A percentile compares a stretch with the other conserved stretches of the same genome.
Evolutionary conservation across 2,888 invertebrate genomes (phyloP).

Genomic region (Drosophila demipolita): DNA sequence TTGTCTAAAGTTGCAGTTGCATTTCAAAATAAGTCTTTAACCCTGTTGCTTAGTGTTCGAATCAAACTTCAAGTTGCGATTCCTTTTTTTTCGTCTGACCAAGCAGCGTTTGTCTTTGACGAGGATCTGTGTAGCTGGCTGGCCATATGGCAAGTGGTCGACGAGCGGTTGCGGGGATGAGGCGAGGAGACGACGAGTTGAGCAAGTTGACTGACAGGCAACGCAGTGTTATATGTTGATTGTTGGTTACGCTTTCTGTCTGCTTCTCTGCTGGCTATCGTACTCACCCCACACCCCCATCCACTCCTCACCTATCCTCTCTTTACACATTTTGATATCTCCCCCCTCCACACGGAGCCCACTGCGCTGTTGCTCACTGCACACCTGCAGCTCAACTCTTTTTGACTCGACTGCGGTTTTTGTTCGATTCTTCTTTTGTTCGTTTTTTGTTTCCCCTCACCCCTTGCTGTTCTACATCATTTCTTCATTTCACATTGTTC

Average conservation of each 20-base stretch:
- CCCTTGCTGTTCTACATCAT: conserved; percentile 56
- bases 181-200: not conserved
- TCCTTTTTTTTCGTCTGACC: conserved; percentile 41
- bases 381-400: conserved; percentile 46
- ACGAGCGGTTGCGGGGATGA: not conserved
- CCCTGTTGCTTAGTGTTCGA: conserved; percentile 26
- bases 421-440: conserved; percentile 4
- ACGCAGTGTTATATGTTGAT: conserved; percentile 38
- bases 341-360: not conserved
- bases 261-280: not conserved
- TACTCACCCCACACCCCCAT: not conserved
- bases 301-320: fast-evolving
- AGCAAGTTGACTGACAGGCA: conserved; percentile 63
- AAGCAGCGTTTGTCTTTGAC: conserved; percentile 13
- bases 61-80: conserved; percentile 20
- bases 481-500: conserved; percentile 63
- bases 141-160: conserved; percentile 35
- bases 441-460: not conserved
- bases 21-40: too few species aligned
- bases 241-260: conserved; percentile 15
- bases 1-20: not conserved
- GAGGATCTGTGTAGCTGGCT: conserved; percentile 32
- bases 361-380: not conserved
- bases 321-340: not conserved
- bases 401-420: conserved; percentile 43